phyloP scores from a whole-genome alignment of 2,797 vertebrate genomes.

The Dryobates pubescens region DNA sequence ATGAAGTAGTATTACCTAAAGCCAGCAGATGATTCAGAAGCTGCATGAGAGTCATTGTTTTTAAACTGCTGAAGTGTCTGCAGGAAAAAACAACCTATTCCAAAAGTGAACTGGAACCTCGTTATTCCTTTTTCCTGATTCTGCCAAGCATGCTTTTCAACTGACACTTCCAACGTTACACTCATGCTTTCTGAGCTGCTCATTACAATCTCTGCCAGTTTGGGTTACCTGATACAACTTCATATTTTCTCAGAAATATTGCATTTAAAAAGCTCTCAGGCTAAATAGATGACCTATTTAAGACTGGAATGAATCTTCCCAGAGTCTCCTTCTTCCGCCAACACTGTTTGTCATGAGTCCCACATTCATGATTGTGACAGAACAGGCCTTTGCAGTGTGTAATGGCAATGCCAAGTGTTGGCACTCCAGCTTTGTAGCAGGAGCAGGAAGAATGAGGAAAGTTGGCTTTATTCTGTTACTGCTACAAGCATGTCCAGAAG shows the following conservation, averaged over 20 bases:
- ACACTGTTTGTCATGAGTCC: neutral
- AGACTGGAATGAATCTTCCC: neutral
- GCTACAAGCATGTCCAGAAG: neutral
- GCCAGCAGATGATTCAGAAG: neutral
- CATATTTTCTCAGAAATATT: neutral
- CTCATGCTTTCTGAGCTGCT: neutral
- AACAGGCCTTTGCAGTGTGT: neutral
- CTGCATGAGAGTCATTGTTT: neutral
- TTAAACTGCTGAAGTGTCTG: neutral
- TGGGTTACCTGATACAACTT: neutral
- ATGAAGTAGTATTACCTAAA: neutral
- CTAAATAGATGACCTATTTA: neutral
- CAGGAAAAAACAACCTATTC: neutral
- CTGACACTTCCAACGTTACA: neutral
- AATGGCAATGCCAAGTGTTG: fast-evolving
- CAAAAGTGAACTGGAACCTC: neutral
- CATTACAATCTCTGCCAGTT: neutral
- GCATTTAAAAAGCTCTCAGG: neutral
- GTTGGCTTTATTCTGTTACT: neutral
- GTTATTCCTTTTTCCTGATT: neutral
- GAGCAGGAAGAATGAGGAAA: neutral
- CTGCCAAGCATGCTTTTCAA: neutral
- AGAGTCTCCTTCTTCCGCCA: neutral
- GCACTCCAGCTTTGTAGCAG: neutral
- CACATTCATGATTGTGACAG: neutral